Base-by-base conservation (phyloP, 1,140 invertebrate species). In the Drosophila bocqueti region DNA sequence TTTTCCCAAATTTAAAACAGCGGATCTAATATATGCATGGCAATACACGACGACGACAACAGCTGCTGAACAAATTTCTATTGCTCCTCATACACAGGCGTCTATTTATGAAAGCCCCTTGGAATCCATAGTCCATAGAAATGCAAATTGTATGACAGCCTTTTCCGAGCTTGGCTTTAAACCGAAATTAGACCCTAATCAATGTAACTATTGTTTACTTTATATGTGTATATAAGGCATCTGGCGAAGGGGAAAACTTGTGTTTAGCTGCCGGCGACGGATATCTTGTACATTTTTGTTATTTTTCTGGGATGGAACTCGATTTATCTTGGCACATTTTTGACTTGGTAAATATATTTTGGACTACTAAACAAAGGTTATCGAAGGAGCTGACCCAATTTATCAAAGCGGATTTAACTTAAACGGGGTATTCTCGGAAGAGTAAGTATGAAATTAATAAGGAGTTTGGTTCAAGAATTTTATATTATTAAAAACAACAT, bases 11-110 rank as follows among this genome's bases (percentile, higher is more conserved):
- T 59, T 76, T 65, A 49, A 55, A 68, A 60, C 26, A 50, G 63
- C 24, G 40, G 46, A 52, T 78, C 65, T 87, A 87, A 87, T 86
- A 49, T 86, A 80, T 83, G 72, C 84, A 87, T 74, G 29, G 61
- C 54, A 43, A 63, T 62, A 71, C 76, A 79, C 61, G 69, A 47
- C 57, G 36, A 67, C 66, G 38, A 57, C 54, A 26, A 69, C 73
- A 81, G 64, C 77, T 67, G 58, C 67, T 67, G 49, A 83, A 55
- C 62, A 83, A 78, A 72, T 81, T 76, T 65, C 36, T 59, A 72
- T 79, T 71, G 75, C 65, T 59, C 52, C 61, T 49, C 46, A 26
- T 58, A 57, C 45, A 45, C 49, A 18, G 15, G 10, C 10, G 13
- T 50, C 43, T 42, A 73, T 60, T 73, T 73, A 60, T 72, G 67